phyloP scores from a whole-genome alignment of 2,888 invertebrate genomes.

The Metellina segmentata region DNA sequence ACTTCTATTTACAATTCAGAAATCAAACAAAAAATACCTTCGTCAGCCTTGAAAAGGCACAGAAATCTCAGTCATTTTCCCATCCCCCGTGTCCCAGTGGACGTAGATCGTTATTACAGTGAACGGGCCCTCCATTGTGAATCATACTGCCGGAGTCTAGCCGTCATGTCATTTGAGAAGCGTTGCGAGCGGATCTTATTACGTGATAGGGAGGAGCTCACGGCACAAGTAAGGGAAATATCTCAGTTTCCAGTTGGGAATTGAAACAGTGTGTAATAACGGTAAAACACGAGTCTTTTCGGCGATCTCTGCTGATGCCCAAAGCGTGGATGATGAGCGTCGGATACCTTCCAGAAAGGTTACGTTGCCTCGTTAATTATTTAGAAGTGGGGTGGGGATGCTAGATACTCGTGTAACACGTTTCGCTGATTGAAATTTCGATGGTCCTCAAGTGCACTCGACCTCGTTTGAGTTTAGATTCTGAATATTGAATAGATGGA shows the following conservation, averaged over 20 bases:
- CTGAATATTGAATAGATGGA: too few relatives aligned
- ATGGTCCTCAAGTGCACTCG: not conserved
- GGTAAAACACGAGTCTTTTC: slow-evolving; percentile 31
- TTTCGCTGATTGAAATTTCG: slow-evolving; percentile 1
- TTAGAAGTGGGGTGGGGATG: not conserved
- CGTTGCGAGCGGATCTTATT: slow-evolving; percentile 30
- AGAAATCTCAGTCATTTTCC: too few relatives aligned
- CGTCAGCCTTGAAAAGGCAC: too few relatives aligned
- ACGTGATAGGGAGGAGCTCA: not conserved
- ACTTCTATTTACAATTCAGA: too few relatives aligned
- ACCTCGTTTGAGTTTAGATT: too few relatives aligned
- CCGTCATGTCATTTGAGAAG: slow-evolving; percentile 8
- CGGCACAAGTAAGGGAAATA: not conserved
- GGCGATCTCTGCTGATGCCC: not conserved
- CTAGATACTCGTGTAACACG: not conserved
- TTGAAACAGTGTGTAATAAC: slow-evolving; percentile 43
- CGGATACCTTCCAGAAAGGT: not conserved
- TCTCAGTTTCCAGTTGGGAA: slow-evolving; percentile 2
- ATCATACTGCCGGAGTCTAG: not conserved
- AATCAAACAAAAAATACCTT: too few relatives aligned
- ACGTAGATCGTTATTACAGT: not conserved
- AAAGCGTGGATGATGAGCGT: not conserved
- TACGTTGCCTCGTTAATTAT: slow-evolving; percentile 12
- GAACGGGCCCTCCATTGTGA: not conserved
- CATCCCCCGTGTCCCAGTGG: too few relatives aligned